Conservation (phyloP, 2,797 vertebrate species). For the Enteromius unitaeniatus region DNA sequence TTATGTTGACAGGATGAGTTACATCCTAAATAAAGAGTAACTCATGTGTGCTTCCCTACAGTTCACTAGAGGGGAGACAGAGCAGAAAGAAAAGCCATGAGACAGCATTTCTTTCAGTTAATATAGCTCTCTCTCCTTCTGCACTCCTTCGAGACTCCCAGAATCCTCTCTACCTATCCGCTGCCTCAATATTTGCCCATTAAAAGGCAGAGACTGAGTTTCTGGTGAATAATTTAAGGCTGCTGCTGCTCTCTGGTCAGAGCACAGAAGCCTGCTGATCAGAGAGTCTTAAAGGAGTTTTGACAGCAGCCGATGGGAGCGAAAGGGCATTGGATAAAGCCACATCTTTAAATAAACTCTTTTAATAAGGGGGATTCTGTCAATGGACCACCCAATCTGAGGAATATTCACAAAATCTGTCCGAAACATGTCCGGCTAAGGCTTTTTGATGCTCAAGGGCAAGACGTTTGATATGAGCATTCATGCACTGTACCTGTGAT, state of each 20-base stretch:
- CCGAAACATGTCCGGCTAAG: neutral
- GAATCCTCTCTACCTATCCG: conserved; percentile 60
- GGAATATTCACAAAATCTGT: conserved; percentile 21
- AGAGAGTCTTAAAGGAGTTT: conserved; percentile 59
- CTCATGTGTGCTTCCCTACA: conserved; percentile 56
- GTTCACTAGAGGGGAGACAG: conserved; percentile 58
- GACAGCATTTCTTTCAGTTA: conserved; percentile 62
- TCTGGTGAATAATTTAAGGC: conserved; percentile 62
- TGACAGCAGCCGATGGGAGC: conserved; percentile 58
- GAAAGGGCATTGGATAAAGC: conserved; percentile 49
- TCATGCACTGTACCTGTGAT: neutral
- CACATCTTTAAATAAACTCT: conserved; percentile 17
- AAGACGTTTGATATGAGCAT: neutral
- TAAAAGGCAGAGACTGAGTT: conserved; percentile 60
- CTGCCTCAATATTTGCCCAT: conserved; percentile 64
- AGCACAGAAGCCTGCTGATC: conserved; percentile 63
- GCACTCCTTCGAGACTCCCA: conserved; percentile 51
- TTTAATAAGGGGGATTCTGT: conserved; percentile 22
- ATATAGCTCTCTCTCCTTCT: conserved; percentile 58
- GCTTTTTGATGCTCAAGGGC: conserved; percentile 12
- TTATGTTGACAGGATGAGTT: conserved; percentile 57
- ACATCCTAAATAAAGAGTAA: conserved; percentile 62
- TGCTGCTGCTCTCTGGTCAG: conserved; percentile 51
- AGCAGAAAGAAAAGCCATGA: conserved; percentile 60
- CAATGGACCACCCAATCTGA: conserved; percentile 46